Conservation (phyloP, 1,140 invertebrate genomes). For the Drosophila baimaii region DNA sequence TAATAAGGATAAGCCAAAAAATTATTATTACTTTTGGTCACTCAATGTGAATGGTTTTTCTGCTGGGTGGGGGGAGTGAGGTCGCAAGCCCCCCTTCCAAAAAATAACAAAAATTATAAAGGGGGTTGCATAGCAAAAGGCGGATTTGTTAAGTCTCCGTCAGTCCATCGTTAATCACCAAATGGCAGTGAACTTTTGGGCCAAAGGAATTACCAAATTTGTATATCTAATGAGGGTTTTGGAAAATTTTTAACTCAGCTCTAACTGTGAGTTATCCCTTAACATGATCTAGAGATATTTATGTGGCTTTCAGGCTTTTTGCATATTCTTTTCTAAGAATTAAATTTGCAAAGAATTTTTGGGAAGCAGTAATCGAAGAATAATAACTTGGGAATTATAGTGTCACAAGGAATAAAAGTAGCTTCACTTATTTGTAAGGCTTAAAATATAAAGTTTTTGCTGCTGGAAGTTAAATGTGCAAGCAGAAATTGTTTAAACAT, state of each 20-base stretch:
- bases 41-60: constrained; percentile 7
- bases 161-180: constrained; percentile 22
- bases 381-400: not conserved
- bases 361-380: too few relatives aligned
- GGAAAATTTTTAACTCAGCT: not conserved
- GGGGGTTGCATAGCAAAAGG: constrained; percentile 18
- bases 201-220: constrained; percentile 15
- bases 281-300: not conserved
- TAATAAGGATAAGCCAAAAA: constrained; percentile 84
- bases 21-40: constrained; percentile 83
- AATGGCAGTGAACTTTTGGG: constrained; percentile 2
- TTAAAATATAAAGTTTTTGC: not conserved
- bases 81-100: not conserved
- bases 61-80: not conserved
- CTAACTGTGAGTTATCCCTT: not conserved
- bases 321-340: too few relatives aligned
- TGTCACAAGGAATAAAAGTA: not conserved
- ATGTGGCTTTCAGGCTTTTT: not conserved
- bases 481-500: too few relatives aligned
- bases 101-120: constrained; percentile 3
- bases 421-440: too few relatives aligned
- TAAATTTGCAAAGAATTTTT: too few relatives aligned
- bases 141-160: constrained; percentile 12
- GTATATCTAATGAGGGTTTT: not conserved
- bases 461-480: too few relatives aligned